phyloP scores from a whole-genome alignment of 1,140 invertebrate species.

The Listronotus bonariensis region DNA sequence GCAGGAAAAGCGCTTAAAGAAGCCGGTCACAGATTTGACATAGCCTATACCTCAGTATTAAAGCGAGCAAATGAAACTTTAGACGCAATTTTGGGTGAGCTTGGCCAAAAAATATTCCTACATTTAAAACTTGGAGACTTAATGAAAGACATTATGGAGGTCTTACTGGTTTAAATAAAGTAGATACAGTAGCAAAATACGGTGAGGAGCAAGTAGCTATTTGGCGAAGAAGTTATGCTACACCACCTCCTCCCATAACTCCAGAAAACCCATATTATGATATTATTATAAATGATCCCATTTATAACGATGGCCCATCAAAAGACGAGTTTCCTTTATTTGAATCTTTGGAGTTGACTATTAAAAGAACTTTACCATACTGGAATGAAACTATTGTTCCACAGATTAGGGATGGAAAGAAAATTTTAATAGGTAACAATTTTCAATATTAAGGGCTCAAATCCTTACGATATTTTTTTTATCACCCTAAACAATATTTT shows the following conservation, averaged over 20 bases:
- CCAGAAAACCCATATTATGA: conserved; percentile 61
- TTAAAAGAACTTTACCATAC: conserved; percentile 65
- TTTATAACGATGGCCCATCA: conserved; percentile 56
- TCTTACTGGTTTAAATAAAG: conserved; percentile 72
- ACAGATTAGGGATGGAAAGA: conserved; percentile 64
- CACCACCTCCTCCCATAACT: conserved; percentile 67
- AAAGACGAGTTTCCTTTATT: conserved; percentile 63
- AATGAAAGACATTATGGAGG: conserved; percentile 78
- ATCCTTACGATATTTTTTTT: too few relatives aligned
- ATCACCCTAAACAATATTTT: too few relatives aligned
- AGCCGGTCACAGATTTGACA: conserved; percentile 69
- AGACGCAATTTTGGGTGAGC: conserved; percentile 63
- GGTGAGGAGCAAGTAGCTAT: conserved; percentile 69
- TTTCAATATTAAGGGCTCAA: too few relatives aligned
- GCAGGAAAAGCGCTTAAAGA: conserved; percentile 74
- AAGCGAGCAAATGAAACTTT: conserved; percentile 69
- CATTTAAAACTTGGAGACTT: conserved; percentile 67
- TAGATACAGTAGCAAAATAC: conserved; percentile 70
- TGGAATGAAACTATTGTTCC: conserved; percentile 70
- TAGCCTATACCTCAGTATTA: conserved; percentile 70
- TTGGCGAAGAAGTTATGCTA: conserved; percentile 72
- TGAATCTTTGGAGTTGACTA: conserved; percentile 72
- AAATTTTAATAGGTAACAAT: conserved; percentile 28
- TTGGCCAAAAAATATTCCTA: conserved; percentile 63
- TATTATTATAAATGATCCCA: conserved; percentile 60